Conservation (phyloP, 1,140 invertebrate genomes). For the Ditylenchus dipsaci region DNA sequence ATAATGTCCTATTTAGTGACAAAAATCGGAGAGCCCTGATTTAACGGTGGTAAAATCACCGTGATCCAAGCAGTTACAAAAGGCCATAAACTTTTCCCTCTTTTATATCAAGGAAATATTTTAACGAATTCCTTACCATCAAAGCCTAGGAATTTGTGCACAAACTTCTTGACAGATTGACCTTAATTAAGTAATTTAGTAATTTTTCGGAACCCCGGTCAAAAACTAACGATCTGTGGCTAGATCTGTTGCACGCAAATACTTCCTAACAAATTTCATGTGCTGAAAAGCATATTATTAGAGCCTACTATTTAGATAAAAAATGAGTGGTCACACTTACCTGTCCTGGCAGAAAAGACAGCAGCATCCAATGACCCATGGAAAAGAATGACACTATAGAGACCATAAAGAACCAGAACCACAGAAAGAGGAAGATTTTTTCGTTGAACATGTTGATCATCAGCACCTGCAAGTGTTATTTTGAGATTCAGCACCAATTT, state of each 20-base stretch:
- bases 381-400: conserved; percentile 60
- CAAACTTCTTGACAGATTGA: conserved; percentile 59
- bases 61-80: no score
- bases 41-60: no score
- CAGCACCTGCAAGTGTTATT: conserved; percentile 55
- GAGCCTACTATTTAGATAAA: no score
- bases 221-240: conserved; percentile 50
- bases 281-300: conserved; percentile 41
- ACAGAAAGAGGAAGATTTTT: conserved; percentile 64
- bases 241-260: conserved; percentile 56
- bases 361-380: conserved; percentile 57
- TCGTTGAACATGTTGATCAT: conserved; percentile 65
- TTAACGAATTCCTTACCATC: no score
- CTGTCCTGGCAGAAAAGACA: conserved; percentile 58
- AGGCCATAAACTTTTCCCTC: no score
- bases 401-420: no score
- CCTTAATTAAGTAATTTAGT: not conserved
- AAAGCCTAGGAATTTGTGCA: conserved; percentile 62
- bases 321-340: conserved; percentile 21
- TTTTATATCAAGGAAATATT: no score
- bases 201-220: not conserved
- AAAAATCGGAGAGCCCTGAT: no score
- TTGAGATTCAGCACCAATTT: not conserved
- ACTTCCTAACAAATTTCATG: conserved; percentile 58
- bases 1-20: no score